Conservation (phyloP, 2,797 vertebrate genomes). For the Hybognathus amarus region DNA sequence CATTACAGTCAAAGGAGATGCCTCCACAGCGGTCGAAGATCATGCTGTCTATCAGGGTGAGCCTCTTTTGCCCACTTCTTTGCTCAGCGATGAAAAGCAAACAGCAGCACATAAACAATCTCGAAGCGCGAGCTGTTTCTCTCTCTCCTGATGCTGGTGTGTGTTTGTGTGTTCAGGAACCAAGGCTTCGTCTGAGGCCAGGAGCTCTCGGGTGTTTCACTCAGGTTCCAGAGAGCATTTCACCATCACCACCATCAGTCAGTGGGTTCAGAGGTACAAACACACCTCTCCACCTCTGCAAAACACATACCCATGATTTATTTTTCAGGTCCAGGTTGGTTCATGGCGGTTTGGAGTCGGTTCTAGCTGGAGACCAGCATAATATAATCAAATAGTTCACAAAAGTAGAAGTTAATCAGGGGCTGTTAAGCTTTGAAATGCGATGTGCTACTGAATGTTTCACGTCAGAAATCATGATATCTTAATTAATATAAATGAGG, state of each 20-base stretch:
- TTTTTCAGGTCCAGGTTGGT: background rate
- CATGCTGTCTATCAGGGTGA: conserved; percentile 91
- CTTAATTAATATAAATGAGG: too few relatives aligned
- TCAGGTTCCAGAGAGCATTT: conserved; percentile 84
- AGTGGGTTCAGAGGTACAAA: conserved; percentile 93
- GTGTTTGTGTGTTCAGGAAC: conserved; percentile 77
- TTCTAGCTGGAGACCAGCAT: background rate
- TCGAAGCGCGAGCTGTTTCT: background rate
- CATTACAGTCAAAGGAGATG: conserved; percentile 87
- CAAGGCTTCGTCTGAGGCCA: conserved; percentile 84
- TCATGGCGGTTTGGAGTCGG: background rate
- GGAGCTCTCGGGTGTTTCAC: conserved; percentile 81
- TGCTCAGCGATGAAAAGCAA: conserved; percentile 32
- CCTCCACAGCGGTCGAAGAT: conserved; percentile 86
- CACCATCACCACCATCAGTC: conserved; percentile 84
- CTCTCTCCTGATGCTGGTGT: conserved; percentile 11
- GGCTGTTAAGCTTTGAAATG: background rate
- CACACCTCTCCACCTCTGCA: background rate
- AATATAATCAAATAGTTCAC: background rate
- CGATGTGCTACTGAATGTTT: too few relatives aligned
- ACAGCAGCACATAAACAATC: conserved; percentile 15
- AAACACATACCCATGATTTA: background rate
- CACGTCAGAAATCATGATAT: too few relatives aligned
- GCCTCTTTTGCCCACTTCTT: conserved; percentile 11
- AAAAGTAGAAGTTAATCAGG: background rate